Percentiles rank a stretch among this genome's conserved stretches.
These are phyloP conservation scores for Phymatocera aterrima DNA, from an alignment of 2,888 invertebrate genomes.

Conservation along the genomic window DNA sequence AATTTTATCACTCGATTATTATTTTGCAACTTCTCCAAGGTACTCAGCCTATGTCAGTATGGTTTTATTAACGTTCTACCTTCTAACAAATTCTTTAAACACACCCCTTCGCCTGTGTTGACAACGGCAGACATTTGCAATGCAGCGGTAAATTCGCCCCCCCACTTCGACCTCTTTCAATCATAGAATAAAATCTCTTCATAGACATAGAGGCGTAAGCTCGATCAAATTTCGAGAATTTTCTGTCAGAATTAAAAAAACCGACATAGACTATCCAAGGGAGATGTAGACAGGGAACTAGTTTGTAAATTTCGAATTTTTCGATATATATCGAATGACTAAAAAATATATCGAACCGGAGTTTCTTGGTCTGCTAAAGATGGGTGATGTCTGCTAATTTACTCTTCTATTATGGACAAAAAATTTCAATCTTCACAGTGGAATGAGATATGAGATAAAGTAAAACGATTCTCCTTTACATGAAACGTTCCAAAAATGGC, in stretches of 20 bases:
- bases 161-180: background rate
- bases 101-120: conserved; percentile 39
- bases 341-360: background rate
- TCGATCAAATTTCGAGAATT: background rate
- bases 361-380: conserved; percentile 24
- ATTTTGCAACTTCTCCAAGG: background rate
- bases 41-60: background rate
- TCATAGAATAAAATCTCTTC: background rate
- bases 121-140: conserved; percentile 42
- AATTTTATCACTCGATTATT: conserved; percentile 3
- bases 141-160: conserved; percentile 33
- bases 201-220: background rate
- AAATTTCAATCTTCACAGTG: background rate
- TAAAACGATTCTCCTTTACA: background rate
- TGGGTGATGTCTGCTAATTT: background rate
- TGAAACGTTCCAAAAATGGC: conserved; percentile 23
- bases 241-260: no score
- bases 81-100: conserved; percentile 31
- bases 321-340: background rate
- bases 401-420: background rate
- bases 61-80: conserved; percentile 10
- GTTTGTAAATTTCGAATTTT: background rate
- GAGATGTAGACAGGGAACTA: background rate
- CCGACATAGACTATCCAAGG: background rate
- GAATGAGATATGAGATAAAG: background rate